phyloP scores from a whole-genome alignment of 2,797 vertebrate genomes.

The Bovichtus variegatus region DNA sequence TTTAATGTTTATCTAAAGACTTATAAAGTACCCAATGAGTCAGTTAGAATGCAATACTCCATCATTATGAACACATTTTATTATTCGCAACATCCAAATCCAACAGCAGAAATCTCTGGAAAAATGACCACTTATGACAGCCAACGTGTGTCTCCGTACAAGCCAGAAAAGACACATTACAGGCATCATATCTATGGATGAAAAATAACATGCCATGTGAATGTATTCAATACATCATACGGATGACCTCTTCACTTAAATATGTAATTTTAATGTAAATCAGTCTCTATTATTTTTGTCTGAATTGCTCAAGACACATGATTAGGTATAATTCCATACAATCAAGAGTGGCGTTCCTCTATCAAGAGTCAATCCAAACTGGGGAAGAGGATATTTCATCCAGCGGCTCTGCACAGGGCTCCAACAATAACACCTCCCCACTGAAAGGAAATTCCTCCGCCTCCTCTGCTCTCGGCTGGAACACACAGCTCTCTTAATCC shows the following conservation, averaged over 20 bases:
- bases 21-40: slow-evolving; percentile 25
- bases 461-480: slow-evolving; percentile 81
- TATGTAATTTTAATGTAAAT: slow-evolving; percentile 26
- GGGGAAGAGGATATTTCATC: slow-evolving; percentile 82
- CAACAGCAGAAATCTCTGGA: slow-evolving; percentile 24
- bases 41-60: slow-evolving; percentile 22
- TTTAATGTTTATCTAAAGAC: slow-evolving; percentile 29
- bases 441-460: slow-evolving; percentile 88
- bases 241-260: slow-evolving; percentile 13
- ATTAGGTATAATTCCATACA: slow-evolving; percentile 76
- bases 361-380: slow-evolving; percentile 78
- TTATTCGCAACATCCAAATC: slow-evolving; percentile 25
- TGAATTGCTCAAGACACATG: slow-evolving; percentile 66
- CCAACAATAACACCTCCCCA: slow-evolving; percentile 91
- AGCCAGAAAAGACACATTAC: slow-evolving; percentile 15
- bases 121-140: slow-evolving; percentile 14
- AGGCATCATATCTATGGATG: slow-evolving; percentile 15
- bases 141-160: slow-evolving; percentile 25
- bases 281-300: slow-evolving; percentile 32
- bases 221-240: slow-evolving; percentile 7
- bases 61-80: slow-evolving; percentile 31
- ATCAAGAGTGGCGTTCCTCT: slow-evolving; percentile 74
- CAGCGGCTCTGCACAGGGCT: slow-evolving; percentile 78
- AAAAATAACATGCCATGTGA: slow-evolving; percentile 25
- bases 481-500: slow-evolving; percentile 84